Conservation (phyloP, 2,113 vertebrate species). For the Prochilodus magdalenae region DNA sequence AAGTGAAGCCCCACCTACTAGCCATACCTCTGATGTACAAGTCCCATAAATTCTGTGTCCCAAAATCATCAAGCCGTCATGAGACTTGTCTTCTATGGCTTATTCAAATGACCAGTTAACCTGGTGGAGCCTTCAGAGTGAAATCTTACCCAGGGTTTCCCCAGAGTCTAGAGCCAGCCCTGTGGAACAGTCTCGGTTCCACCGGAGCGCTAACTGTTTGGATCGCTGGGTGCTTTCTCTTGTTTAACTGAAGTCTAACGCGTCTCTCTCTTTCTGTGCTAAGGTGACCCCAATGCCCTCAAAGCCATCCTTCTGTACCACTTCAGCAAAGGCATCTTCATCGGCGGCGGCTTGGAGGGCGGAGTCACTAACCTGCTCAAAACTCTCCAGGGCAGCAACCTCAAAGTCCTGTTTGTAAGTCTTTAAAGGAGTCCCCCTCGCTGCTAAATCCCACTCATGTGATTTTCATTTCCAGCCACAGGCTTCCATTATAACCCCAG, state of each 20-base stretch:
- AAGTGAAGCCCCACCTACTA: too few relatives aligned
- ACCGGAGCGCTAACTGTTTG: too few relatives aligned
- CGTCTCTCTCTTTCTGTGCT: constrained; percentile 14
- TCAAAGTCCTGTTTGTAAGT: constrained; percentile 88
- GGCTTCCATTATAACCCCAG: neutral
- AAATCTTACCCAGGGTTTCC: too few relatives aligned
- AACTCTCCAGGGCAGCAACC: constrained; percentile 89
- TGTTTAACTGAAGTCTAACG: neutral
- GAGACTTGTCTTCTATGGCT: too few relatives aligned
- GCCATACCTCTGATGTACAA: too few relatives aligned
- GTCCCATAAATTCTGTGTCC: too few relatives aligned
- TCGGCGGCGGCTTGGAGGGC: constrained; percentile 91
- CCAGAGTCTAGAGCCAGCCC: too few relatives aligned
- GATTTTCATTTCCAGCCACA: neutral
- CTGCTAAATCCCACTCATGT: neutral
- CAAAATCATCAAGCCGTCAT: too few relatives aligned
- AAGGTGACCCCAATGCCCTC: constrained; percentile 89
- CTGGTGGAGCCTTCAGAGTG: too few relatives aligned
- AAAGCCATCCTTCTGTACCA: constrained; percentile 93
- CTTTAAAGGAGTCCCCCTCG: neutral
- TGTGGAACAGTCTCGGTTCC: neutral
- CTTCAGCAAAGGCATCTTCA: constrained; percentile 86
- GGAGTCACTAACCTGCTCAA: constrained; percentile 94
- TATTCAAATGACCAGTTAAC: too few relatives aligned
- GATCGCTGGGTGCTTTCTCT: too few relatives aligned